Evolutionary conservation across 2,888 invertebrate species (phyloP), one percentile per base, ranked within the genome.

Genomic region (Emesis furor): DNA sequence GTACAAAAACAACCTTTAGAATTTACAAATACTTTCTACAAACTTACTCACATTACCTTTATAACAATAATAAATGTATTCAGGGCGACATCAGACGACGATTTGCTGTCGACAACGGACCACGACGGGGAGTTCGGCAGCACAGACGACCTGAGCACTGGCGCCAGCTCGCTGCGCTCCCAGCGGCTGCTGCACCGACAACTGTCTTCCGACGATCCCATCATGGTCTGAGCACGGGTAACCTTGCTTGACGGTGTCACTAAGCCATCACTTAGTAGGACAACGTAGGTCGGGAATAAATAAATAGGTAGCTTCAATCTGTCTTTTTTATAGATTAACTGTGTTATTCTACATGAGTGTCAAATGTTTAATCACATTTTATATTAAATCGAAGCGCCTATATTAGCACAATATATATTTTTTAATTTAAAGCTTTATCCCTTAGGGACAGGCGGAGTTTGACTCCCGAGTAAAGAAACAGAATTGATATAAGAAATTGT

Each of bases 51-150:
- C n/a, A n/a, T n/a, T n/a, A n/a, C n/a, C n/a, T n/a, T n/a, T 46
- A 42, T 68, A 35, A 24, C 42, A 67, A 67, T 51, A 4, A 51
- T 35, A 14, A 39, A n/a, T 76, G 42, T 83, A 71, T 79, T 69
- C 92, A 98, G 98, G 89, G 98, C 98, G 65, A 98, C 98, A 72
- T 99, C 99, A 0, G 99, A 99, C 94, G 99, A 99, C 93, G 99
- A 99, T 94, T 97, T 99, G 92, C 96, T 99, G 73, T 98, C 97
- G 91, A 98, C 93, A 62, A 98, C 98, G 35, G 98, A 98, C 94
- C 97, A 98, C 90, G 98, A 98, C 92, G 98, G 98, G 88, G 98
- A 97, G 91, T 95, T 97, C 89, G 97, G 97, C 83, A 98, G 98
- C 93, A 95, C 97, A 59, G 98, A 98, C 93, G 98, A 98, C 94